Base-by-base conservation (phyloP, 2,797 vertebrate genomes). In the Dendrocincla fuliginosa region DNA sequence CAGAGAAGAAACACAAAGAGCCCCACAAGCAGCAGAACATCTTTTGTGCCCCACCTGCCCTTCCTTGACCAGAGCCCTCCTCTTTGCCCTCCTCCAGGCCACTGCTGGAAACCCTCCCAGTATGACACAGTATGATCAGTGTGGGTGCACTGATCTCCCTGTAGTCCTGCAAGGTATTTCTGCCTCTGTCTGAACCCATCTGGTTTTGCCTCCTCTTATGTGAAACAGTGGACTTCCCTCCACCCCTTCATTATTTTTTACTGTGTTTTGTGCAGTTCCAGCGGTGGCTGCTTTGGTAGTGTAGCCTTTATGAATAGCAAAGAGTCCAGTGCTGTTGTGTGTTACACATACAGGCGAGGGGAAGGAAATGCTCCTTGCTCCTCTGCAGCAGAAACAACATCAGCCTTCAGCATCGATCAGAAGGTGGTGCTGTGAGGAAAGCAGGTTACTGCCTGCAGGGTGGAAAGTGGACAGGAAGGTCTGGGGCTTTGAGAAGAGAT, bases 301-400 rank as follows among this genome's bases (percentile, higher is more conserved):
- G 9, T 9, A 60, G 30, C 63, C 59, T 41, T 69, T 28, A 14
- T 17, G 60, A 80, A 33, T 17, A 65, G 18, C 47, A 53, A 37
- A 50, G 33, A 20, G 23, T 52, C 60, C 41, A 37, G 59, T 0
- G 2, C 17, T 87, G 33, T 9, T 75, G 13, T 57, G 44, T 47
- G 33, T n/a, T 59, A 41, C 0, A 8, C 27, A 9, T 42, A n/a
- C 3, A 1, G 1, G 47, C 50, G 39, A 71, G 14, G 35, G 32
- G 49, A 84, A 74, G 24, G 69, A 80, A 70, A 57, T 1, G 2
- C 19, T 67, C 32, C 41, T 69, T 70, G 49, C 47, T 77, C 33
- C 27, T 3, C 32, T 70, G 49, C 84, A 74, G 60, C 61, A 84
- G 65, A 46, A 67, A 16, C 30, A 59, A 41, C 33, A 17, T 16